These are phyloP conservation scores for Clupea harengus DNA, from an alignment of 2,113 vertebrate genomes.

Conservation along the genomic window DNA sequence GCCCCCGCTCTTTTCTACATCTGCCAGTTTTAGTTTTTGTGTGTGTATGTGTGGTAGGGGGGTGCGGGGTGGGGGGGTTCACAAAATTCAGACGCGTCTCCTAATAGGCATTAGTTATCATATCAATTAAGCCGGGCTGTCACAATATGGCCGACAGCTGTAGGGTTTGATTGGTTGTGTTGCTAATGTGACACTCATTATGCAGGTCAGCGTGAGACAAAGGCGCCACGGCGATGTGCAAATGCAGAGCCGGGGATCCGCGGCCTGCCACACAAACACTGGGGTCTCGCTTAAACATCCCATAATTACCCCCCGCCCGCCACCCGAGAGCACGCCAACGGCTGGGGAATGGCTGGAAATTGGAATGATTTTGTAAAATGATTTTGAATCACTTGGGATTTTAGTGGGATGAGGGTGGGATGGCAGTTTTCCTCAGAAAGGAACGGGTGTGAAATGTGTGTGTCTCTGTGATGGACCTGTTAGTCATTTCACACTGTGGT, in stretches of 20 bases:
- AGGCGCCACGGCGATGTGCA: constrained; percentile 45
- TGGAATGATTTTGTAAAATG: constrained; percentile 14
- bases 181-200: constrained; percentile 59
- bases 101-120: constrained; percentile 58
- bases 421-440: not conserved
- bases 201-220: constrained; percentile 56
- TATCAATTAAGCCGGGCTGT: constrained; percentile 56
- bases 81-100: constrained; percentile 45
- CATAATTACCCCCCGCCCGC: constrained; percentile 48
- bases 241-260: constrained; percentile 42
- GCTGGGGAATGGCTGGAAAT: not conserved
- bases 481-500: not conserved
- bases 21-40: constrained; percentile 26
- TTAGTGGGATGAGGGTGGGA: not conserved
- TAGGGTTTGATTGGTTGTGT: constrained; percentile 56
- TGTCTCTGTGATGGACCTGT: not conserved
- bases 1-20: constrained; percentile 15
- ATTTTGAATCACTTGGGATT: not conserved
- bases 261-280: constrained; percentile 49
- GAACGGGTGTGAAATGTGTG: not conserved
- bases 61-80: constrained; percentile 34
- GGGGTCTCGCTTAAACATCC: constrained; percentile 46
- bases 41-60: not conserved
- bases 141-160: constrained; percentile 56
- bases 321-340: not conserved